Conservation (phyloP, 2,797 vertebrate genomes). For the Momotus momota region DNA sequence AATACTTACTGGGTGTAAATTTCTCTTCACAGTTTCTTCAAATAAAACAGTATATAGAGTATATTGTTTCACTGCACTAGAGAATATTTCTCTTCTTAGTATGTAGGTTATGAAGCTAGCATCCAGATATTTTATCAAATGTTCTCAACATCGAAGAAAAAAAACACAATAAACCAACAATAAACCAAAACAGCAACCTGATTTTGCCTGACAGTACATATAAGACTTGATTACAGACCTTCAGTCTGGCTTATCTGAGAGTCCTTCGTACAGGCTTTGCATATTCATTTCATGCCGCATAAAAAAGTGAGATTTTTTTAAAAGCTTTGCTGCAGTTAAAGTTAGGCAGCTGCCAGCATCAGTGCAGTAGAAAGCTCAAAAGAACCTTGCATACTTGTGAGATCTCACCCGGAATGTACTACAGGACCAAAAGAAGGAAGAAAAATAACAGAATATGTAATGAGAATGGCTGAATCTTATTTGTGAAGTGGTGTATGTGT, state of each 20-base stretch:
- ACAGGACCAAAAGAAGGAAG: neutral
- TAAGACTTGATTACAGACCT: neutral
- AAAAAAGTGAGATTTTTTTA: neutral
- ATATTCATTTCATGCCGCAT: neutral
- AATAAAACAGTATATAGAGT: neutral
- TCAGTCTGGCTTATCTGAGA: neutral
- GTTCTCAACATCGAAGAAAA: neutral
- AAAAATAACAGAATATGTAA: neutral
- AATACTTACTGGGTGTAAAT: neutral
- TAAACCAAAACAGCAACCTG: neutral
- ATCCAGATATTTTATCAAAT: neutral
- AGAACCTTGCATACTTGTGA: neutral
- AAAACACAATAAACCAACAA: neutral
- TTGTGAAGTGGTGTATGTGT: neutral
- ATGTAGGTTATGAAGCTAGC: neutral
- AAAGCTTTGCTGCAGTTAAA: neutral
- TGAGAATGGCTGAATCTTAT: neutral
- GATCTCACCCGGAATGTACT: neutral
- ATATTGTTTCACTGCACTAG: neutral
- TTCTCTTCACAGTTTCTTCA: neutral
- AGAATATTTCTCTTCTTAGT: neutral
- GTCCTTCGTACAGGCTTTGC: neutral
- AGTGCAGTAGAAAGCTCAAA: neutral
- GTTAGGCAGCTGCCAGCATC: neutral
- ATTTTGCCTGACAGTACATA: neutral